Evolutionary conservation across 2,113 vertebrate genomes (phyloP).

Genomic region (Oceanites oceanicus): DNA sequence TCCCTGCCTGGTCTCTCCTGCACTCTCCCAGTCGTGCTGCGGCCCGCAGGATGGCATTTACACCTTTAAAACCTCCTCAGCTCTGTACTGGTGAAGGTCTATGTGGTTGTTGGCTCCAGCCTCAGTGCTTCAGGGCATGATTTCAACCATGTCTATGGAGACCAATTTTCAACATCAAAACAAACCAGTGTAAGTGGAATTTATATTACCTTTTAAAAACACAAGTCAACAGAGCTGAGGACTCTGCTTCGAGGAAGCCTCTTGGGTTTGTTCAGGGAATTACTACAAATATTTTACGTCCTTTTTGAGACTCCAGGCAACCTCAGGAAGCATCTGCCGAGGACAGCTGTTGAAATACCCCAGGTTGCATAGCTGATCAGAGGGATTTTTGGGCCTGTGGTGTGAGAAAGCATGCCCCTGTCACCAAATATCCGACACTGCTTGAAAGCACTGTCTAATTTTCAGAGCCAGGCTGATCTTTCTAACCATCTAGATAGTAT

Average conservation of each 20-base stretch:
- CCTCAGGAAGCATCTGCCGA: not conserved
- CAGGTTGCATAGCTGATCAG: not conserved
- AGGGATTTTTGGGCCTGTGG: not conserved
- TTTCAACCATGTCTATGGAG: conserved; percentile 79
- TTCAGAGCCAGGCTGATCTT: not conserved
- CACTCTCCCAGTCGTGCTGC: not conserved
- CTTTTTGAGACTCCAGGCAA: conserved; percentile 36
- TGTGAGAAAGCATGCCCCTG: not conserved
- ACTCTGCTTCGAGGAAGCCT: conserved; percentile 55
- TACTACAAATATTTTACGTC: conserved; percentile 44
- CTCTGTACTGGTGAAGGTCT: conserved; percentile 62
- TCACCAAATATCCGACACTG: not conserved
- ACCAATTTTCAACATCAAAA: conserved; percentile 81
- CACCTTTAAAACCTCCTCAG: conserved; percentile 65
- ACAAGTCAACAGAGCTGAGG: conserved; percentile 73
- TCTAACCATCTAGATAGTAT: not conserved
- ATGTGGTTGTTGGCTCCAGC: conserved; percentile 72
- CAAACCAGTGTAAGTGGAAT: conserved; percentile 74
- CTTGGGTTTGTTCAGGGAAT: conserved; percentile 44
- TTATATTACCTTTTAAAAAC: conserved; percentile 74
- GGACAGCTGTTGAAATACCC: not conserved
- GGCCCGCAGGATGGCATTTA: conserved; percentile 15
- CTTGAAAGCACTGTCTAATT: not conserved
- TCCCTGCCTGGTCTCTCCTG: not conserved
- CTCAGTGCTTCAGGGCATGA: conserved; percentile 60